phyloP scores from a whole-genome alignment of 2,113 vertebrate species.

The Oriolus oriolus region DNA sequence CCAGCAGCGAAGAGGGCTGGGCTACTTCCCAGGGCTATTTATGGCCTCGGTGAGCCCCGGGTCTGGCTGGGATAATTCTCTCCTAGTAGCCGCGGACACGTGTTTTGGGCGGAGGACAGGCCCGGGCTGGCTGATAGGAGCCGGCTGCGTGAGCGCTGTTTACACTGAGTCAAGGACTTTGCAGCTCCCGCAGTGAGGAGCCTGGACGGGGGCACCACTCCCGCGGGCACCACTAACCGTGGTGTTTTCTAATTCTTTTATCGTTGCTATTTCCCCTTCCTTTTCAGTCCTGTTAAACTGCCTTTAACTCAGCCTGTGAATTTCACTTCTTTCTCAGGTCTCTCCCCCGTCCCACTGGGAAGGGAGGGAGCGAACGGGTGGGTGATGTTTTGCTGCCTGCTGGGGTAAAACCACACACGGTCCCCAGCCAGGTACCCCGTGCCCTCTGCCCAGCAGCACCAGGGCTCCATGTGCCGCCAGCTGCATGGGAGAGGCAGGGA shows the following conservation, averaged over 20 bases:
- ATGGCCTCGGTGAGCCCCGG: not conserved
- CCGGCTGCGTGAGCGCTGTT: not conserved
- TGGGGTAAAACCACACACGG: not conserved
- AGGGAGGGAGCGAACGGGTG: not conserved
- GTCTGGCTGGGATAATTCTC: not conserved
- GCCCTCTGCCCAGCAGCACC: not conserved
- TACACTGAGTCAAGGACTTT: not conserved
- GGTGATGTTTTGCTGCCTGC: not conserved
- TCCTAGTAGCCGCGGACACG: not conserved
- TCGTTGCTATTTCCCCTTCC: not conserved
- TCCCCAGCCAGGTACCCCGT: not conserved
- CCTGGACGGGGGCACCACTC: not conserved
- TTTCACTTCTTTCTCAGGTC: not conserved
- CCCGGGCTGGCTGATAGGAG: not conserved
- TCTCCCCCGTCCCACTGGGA: not conserved
- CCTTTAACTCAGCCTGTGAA: not conserved
- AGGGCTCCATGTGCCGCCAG: not conserved
- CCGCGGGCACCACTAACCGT: not conserved
- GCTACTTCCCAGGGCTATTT: not conserved
- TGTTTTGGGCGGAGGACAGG: not conserved
- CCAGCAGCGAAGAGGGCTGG: rapidly evolving
- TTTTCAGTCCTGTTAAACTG: not conserved
- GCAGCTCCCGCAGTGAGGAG: not conserved
- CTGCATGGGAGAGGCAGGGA: rapidly evolving
- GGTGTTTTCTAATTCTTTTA: not conserved